Evolutionary conservation across 2,113 vertebrate genomes (phyloP).

Genomic region (Xerus inauris): DNA sequence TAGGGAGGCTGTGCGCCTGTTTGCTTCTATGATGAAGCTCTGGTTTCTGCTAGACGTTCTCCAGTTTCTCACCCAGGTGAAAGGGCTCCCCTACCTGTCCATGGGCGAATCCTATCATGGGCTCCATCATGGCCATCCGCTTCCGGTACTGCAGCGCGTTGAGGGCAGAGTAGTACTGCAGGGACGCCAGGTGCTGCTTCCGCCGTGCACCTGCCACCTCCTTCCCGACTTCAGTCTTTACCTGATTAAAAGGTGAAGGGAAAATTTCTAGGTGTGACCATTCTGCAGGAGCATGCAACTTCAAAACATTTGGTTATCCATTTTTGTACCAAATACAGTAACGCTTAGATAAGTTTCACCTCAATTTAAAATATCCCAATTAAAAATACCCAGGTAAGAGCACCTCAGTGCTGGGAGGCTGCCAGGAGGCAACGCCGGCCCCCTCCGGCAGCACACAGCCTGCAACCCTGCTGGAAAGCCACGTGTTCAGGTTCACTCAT

Average conservation of each 20-base stretch:
- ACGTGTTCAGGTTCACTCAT: fast-evolving
- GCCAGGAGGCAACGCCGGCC: fast-evolving
- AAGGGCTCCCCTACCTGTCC: slow-evolving; percentile 90
- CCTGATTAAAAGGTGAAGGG: slow-evolving; percentile 82
- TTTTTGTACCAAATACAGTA: not conserved
- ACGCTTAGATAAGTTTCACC: not conserved
- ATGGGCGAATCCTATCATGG: slow-evolving; percentile 95
- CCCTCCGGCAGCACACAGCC: fast-evolving
- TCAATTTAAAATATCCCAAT: not conserved
- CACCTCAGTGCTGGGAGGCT: not conserved
- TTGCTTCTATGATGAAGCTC: not conserved
- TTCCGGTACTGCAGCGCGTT: slow-evolving; percentile 97
- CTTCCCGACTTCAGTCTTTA: slow-evolving; percentile 92
- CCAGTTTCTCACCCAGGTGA: fast-evolving
- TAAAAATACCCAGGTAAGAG: not conserved
- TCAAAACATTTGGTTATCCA: not conserved
- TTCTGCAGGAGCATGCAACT: not conserved
- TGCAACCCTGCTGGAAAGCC: not conserved
- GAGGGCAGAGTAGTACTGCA: slow-evolving; percentile 98
- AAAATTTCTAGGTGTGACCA: fast-evolving
- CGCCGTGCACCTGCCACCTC: slow-evolving; percentile 95
- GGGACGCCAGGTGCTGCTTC: slow-evolving; percentile 96
- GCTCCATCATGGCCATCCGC: slow-evolving; percentile 95
- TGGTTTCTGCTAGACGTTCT: not conserved
- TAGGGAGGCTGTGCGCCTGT: not conserved